Percentiles rank a stretch among this genome's conserved stretches.
Conservation (phyloP, 2,797 vertebrate species). For the Platalea minor region DNA sequence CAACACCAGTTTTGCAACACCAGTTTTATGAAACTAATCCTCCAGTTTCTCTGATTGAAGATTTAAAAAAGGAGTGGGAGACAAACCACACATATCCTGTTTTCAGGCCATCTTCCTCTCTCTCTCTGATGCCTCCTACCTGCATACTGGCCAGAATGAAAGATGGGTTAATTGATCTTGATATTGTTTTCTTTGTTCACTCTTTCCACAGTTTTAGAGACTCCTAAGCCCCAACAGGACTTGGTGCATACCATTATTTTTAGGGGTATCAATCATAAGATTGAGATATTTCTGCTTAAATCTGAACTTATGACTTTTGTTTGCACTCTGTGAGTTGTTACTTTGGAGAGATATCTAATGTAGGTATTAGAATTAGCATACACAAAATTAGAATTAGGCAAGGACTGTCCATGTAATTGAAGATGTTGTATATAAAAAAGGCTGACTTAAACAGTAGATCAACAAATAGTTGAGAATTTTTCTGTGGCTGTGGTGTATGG, state of each 20-base stretch:
- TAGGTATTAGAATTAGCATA: not conserved
- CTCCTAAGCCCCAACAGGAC: not conserved
- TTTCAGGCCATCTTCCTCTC: not conserved
- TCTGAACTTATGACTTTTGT: not conserved
- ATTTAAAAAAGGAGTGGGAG: not conserved
- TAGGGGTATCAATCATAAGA: not conserved
- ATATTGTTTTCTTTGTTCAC: not conserved
- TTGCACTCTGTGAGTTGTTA: not conserved
- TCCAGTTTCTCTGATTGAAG: not conserved
- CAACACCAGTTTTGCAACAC: not conserved
- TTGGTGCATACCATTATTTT: not conserved
- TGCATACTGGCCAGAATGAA: not conserved
- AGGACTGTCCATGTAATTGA: not conserved
- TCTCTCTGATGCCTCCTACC: not conserved
- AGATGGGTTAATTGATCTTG: not conserved
- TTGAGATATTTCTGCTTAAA: not conserved
- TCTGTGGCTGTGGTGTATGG: not conserved
- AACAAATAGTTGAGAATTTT: not conserved
- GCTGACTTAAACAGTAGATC: not conserved
- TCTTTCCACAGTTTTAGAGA: not conserved
- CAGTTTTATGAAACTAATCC: not conserved
- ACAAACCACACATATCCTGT: not conserved
- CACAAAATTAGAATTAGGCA: not conserved
- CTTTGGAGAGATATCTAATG: not conserved
- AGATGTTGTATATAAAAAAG: not conserved